These are phyloP conservation scores for Neodon shergylaensis DNA, from an alignment of 2,113 vertebrate genomes.

Conservation along the genomic window DNA sequence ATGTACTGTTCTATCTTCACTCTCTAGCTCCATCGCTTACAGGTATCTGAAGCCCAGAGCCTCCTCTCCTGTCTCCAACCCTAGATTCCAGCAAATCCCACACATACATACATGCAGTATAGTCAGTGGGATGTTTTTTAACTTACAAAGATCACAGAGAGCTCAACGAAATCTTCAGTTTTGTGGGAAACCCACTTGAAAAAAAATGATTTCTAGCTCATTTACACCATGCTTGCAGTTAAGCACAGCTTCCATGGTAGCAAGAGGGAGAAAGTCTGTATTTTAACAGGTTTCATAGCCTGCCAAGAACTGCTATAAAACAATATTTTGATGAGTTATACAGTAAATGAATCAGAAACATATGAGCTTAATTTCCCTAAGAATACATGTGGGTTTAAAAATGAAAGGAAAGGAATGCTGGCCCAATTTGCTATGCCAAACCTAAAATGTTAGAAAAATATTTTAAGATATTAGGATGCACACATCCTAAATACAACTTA, in stretches of 20 bases:
- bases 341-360: slow-evolving; percentile 83
- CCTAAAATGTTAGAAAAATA: slow-evolving; percentile 83
- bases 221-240: slow-evolving; percentile 27
- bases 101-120: neutral
- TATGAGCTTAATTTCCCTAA: slow-evolving; percentile 82
- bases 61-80: neutral
- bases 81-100: neutral
- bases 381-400: slow-evolving; percentile 82
- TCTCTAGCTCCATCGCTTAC: neutral
- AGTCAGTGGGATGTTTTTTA: neutral
- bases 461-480: slow-evolving; percentile 79
- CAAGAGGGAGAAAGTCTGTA: slow-evolving; percentile 67
- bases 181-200: neutral
- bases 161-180: neutral
- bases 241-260: slow-evolving; percentile 74
- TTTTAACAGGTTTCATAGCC: slow-evolving; percentile 77
- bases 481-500: slow-evolving; percentile 71
- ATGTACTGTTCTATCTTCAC: neutral
- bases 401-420: slow-evolving; percentile 80
- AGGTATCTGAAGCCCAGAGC: neutral
- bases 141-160: slow-evolving; percentile 17
- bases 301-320: slow-evolving; percentile 81
- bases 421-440: slow-evolving; percentile 75
- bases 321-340: slow-evolving; percentile 83
- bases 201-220: slow-evolving; percentile 42